Base-by-base conservation (phyloP, 2,113 vertebrate species). In the Carettochelys insculpta region DNA sequence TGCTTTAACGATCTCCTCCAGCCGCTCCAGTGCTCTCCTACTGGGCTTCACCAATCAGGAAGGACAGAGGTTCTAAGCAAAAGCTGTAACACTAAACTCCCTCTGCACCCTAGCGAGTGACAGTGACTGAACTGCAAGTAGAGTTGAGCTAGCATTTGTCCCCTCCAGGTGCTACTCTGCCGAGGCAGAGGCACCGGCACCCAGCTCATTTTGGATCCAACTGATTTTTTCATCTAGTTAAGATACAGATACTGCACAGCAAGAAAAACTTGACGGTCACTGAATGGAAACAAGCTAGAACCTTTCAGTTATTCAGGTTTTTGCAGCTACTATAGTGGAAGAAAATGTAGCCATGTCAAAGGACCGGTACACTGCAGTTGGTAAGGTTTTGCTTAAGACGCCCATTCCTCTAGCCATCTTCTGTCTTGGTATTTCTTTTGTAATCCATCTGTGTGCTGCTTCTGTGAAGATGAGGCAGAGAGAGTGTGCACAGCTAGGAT, bases 401-500 rank as follows among this genome's bases (percentile, higher is more conserved):
- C 83, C 76, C 50, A 77, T 68, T n/a, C 0, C n/a, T 51, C 20
- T 8, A 77, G 71, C 43, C 5, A 0, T 20, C 4, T 61, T 65
- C 22, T 34, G 61, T 51, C 31, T 65, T 38, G n/a, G n/a, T 43
- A 56, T 81, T 94, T 10, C 77, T 45, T 61, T 58, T 65, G 58
- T 13, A 56, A 81, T 38, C 38, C 58, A 0, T 38, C 43, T 5
- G 9, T 29, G 1, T 19, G 2, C 54, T 12, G 31, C 45, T 50
- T 14, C 20, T 61, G 27, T 14, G 65, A 13, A 79, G 86, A 56
- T 56, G 27, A 56, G 50, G 47, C 86, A 71, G 0, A 47, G 7
- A 34, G 41, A 73, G 77, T 43, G 65, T 77, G n/a, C 47, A n/a
- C n/a, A 52, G 13, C 29, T 50, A 77, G 80, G 77, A n/a, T 19